phyloP scores from a whole-genome alignment of 2,797 vertebrate genomes.

The Liparis tanakae region DNA sequence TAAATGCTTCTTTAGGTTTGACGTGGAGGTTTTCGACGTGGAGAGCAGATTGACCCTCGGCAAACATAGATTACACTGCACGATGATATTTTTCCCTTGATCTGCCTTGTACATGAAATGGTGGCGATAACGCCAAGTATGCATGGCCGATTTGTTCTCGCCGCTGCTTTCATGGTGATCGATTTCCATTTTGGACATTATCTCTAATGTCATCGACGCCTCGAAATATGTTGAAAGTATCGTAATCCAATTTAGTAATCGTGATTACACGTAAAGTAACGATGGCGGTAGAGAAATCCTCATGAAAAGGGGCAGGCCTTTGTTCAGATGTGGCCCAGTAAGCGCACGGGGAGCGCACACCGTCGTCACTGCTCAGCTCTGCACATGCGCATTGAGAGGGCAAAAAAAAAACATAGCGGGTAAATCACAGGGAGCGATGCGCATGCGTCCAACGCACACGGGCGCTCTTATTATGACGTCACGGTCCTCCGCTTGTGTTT shows the following conservation, averaged over 20 bases:
- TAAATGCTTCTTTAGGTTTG: constrained; percentile 83
- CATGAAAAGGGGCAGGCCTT: constrained; percentile 79
- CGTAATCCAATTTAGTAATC: constrained; percentile 81
- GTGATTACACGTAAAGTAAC: constrained; percentile 83
- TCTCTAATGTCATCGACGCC: constrained; percentile 15
- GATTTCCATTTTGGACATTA: constrained; percentile 63
- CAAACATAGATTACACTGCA: constrained; percentile 82
- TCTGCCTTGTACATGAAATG: constrained; percentile 84
- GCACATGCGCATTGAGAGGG: constrained; percentile 17
- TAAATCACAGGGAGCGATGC: neutral
- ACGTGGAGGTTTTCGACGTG: constrained; percentile 81
- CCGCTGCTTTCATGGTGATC: constrained; percentile 57
- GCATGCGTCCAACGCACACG: neutral
- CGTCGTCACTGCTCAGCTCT: fast-evolving
- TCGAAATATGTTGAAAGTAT: constrained; percentile 65
- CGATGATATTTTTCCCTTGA: constrained; percentile 83
- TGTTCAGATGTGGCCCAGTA: constrained; percentile 56
- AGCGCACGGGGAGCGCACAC: neutral
- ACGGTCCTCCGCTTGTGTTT: fast-evolving
- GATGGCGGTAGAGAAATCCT: constrained; percentile 70
- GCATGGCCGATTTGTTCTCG: constrained; percentile 77
- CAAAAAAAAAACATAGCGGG: fast-evolving
- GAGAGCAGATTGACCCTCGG: constrained; percentile 81
- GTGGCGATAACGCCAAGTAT: constrained; percentile 81
- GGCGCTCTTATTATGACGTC: fast-evolving